Percentiles rank a stretch among this genome's conserved stretches.
Evolutionary conservation across 2,113 vertebrate genomes (phyloP).

Genomic region (Danionella cerebrum): DNA sequence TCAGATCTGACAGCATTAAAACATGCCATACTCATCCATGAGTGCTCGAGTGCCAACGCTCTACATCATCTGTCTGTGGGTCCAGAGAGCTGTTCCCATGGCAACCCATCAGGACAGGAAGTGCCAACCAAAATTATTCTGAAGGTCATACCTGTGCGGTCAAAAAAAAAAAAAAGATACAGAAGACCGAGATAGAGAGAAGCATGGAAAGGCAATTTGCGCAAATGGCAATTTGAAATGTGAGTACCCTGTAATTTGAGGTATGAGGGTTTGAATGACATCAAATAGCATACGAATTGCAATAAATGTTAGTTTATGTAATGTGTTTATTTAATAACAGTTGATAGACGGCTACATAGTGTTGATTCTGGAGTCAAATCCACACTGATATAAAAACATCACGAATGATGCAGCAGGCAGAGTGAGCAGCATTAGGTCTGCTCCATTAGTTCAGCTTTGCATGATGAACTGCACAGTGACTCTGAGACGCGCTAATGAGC

Average conservation of each 20-base stretch:
- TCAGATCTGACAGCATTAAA: constrained; percentile 22
- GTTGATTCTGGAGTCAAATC: constrained; percentile 39
- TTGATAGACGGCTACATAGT: constrained; percentile 16
- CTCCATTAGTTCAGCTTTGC: constrained; percentile 36
- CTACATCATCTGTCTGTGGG: constrained; percentile 27
- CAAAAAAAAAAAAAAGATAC: not conserved
- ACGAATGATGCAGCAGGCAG: constrained; percentile 32
- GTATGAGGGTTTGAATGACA: not conserved
- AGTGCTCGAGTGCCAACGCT: constrained; percentile 15
- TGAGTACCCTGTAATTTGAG: not conserved
- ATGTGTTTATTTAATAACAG: no score
- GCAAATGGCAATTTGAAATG: not conserved
- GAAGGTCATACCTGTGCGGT: constrained; percentile 42
- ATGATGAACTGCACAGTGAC: constrained; percentile 33
- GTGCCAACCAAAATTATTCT: constrained; percentile 40
- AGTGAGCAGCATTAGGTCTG: constrained; percentile 36
- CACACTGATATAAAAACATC: constrained; percentile 19
- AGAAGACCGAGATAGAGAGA: constrained; percentile 1
- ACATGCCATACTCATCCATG: not conserved
- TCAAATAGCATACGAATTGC: not conserved
- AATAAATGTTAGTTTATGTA: not conserved
- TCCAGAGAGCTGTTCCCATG: constrained; percentile 39
- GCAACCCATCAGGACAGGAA: constrained; percentile 39
- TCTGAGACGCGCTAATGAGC: constrained; percentile 31
- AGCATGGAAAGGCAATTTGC: constrained; percentile 16